Evolutionary conservation across 2,797 vertebrate species (phyloP).

Genomic region (Rhabdophis nuchalis): DNA sequence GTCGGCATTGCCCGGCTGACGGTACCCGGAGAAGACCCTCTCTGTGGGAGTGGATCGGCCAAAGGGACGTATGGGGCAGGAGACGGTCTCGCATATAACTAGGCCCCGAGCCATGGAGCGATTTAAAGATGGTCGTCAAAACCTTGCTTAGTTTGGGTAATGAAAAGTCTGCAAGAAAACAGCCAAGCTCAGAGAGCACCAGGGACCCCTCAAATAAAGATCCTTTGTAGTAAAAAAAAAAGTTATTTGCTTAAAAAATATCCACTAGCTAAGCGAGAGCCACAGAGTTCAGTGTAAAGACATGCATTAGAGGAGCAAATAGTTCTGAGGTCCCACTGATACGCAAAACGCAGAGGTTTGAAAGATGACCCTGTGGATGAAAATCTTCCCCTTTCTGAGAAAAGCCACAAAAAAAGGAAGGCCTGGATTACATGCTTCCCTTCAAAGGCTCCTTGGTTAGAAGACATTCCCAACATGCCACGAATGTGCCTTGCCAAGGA

Average conservation of each 20-base stretch:
- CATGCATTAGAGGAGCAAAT: slow-evolving; percentile 39
- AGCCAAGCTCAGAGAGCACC: background rate
- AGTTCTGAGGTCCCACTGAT: slow-evolving; percentile 44
- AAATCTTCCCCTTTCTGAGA: background rate
- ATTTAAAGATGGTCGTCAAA: no score
- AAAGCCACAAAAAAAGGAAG: slow-evolving; percentile 18
- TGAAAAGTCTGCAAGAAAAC: background rate
- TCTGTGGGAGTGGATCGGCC: no score
- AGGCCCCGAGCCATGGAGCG: no score
- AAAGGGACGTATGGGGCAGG: no score
- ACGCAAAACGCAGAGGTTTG: slow-evolving; percentile 48
- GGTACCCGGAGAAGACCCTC: no score
- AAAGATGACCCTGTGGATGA: background rate
- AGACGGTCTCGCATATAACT: no score
- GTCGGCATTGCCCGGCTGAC: no score
- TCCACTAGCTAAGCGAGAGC: rapidly evolving
- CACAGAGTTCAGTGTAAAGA: slow-evolving; percentile 33
- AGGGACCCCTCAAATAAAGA: slow-evolving; percentile 10
- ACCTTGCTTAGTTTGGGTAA: background rate
- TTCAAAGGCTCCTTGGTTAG: slow-evolving; percentile 46
- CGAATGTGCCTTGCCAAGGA: slow-evolving; percentile 52
- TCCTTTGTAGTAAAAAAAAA: slow-evolving; percentile 11
- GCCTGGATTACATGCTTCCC: slow-evolving; percentile 19
- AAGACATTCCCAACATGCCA: slow-evolving; percentile 60
- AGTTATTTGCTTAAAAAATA: slow-evolving; percentile 20